A percentile compares a stretch with the other conserved stretches of the same genome.
These are phyloP conservation scores for Cabera pusaria DNA, from an alignment of 2,888 invertebrate genomes.

Conservation along the genomic window DNA sequence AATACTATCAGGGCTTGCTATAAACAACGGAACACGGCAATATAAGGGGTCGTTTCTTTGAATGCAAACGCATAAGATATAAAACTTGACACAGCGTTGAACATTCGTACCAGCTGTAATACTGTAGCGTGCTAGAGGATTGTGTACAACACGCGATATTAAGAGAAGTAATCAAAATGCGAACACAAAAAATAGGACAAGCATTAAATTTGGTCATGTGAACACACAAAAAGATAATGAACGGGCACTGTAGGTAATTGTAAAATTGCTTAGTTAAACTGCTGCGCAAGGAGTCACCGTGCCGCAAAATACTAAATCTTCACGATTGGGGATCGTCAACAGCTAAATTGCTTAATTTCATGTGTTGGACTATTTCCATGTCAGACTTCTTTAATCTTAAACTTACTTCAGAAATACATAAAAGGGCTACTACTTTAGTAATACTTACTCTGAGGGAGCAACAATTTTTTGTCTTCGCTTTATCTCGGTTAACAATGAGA, in stretches of 20 bases:
- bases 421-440: too few relatives aligned
- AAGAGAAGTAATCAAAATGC: slow-evolving; percentile 35
- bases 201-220: slow-evolving; percentile 26
- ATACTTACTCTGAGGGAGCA: too few relatives aligned
- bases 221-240: slow-evolving; percentile 30
- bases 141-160: slow-evolving; percentile 37
- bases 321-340: slow-evolving; percentile 13
- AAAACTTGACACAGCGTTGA: slow-evolving; percentile 31
- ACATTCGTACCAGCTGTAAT: slow-evolving; percentile 31
- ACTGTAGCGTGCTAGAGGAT: slow-evolving; percentile 31
- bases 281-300: slow-evolving; percentile 19
- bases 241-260: slow-evolving; percentile 21
- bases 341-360: slow-evolving; percentile 24
- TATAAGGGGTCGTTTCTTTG: slow-evolving; percentile 23
- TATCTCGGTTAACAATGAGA: too few relatives aligned
- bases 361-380: too few relatives aligned
- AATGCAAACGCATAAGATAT: slow-evolving; percentile 28
- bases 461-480: too few relatives aligned
- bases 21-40: slow-evolving; percentile 22
- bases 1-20: slow-evolving; percentile 12
- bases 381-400: too few relatives aligned
- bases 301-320: slow-evolving; percentile 11
- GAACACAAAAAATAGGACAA: slow-evolving; percentile 35
- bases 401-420: too few relatives aligned
- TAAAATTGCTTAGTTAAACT: slow-evolving; percentile 21